Evolutionary conservation across 1,140 invertebrate genomes (phyloP), one percentile per base, ranked within the genome.

Genomic region (Papilio xuthus): DNA sequence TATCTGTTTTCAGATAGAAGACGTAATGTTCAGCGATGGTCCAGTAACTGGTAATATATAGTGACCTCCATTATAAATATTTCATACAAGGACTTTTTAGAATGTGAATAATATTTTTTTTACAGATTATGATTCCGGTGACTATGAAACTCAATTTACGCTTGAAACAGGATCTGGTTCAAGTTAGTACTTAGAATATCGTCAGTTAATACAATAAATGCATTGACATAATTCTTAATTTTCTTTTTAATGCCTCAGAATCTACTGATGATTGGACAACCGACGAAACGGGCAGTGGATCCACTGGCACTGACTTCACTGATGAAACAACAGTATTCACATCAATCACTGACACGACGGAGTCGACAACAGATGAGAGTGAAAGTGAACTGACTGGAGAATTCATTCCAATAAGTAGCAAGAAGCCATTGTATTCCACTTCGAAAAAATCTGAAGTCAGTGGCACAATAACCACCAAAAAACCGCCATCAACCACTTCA

Each of bases 21-120:
- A 96, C 9, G 88, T 94, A 7, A 96, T 96, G 96, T 89, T 95
- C 50, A 96, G 96, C 82, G 96, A 96, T 81, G 88, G 92, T 42
- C 83, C 90, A 12, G 81, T 74, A 75, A 88, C 84, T 50, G 92
- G 91, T 70, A 90, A 84, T 47, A 76, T 56, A 74, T 80, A 73
- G 42, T 53, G 23, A 28, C 26, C 26, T 67, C 15, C 0, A 60
- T 28, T 60, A 4, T 67, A 28, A 15, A 28, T 67, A 26, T 28
- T 67, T 18, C 15, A 32, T 15, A 32, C 13, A 28, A 67, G 7
- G 26, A 15, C 60, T 67, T 28, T 13, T 6, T 28, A 60, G 9
- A 26, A 60, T 15, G 26, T 67, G 4, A 2, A 15, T 28, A 28
- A 13, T 32, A 23, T 26, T 28, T 26, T 41, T 26, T 76, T 76